A percentile compares a stretch with the other conserved stretches of the same genome.
Evolutionary conservation across 2,113 vertebrate genomes (phyloP).

Genomic region (Ardeotis arabs): DNA sequence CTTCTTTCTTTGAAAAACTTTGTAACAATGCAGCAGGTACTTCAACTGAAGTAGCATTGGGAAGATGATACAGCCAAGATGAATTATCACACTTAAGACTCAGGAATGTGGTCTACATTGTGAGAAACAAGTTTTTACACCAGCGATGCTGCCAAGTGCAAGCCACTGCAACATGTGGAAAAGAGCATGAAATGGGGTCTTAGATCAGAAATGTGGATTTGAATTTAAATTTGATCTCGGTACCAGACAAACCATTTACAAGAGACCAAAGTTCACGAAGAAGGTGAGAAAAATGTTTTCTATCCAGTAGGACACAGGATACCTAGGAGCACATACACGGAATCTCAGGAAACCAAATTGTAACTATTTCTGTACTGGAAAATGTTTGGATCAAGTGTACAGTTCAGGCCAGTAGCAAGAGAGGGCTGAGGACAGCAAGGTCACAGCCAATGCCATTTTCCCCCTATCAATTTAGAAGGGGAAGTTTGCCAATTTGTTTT

Average conservation of each 20-base stretch:
- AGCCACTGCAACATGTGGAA: neutral
- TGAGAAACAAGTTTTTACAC: neutral
- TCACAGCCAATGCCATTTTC: neutral
- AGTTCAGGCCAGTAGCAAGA: neutral
- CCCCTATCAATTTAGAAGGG: neutral
- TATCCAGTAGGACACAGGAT: rapidly evolving
- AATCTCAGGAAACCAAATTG: neutral
- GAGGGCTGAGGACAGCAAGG: neutral
- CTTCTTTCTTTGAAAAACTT: neutral
- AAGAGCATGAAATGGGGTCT: neutral
- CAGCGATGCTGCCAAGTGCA: neutral
- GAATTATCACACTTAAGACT: neutral
- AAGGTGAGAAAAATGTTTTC: neutral
- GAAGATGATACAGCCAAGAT: neutral
- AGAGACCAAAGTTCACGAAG: neutral
- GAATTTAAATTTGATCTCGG: neutral
- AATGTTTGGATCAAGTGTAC: neutral
- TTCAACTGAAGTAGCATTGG: neutral
- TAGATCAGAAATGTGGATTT: neutral
- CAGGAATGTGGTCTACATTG: neutral
- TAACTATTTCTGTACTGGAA: neutral
- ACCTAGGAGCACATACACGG: neutral
- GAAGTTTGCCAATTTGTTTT: neutral
- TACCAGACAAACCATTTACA: neutral
- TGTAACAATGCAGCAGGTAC: neutral